phyloP scores from a whole-genome alignment of 92 coral and sea anemone species.

The Zoanthus solanderi region DNA sequence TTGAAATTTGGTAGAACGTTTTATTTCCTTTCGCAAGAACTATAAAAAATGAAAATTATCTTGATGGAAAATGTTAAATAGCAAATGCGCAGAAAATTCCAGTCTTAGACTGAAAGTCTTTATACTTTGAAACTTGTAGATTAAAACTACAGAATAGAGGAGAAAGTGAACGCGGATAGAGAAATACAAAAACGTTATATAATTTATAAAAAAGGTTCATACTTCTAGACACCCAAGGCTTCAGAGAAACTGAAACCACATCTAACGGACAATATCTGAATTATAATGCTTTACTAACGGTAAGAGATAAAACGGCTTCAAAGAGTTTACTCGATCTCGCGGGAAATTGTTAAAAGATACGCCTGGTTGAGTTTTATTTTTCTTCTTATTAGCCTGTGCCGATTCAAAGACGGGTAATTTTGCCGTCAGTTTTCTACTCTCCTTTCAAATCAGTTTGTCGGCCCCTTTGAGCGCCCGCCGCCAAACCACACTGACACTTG shows the following conservation, averaged over 20 bases:
- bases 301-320: not conserved
- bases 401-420: slow-evolving; percentile 35
- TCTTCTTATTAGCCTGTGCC: slow-evolving; percentile 15
- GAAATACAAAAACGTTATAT: no score
- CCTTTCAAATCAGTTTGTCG: slow-evolving; percentile 36
- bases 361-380: slow-evolving; percentile 35
- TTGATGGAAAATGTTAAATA: no score
- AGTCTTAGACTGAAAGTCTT: no score
- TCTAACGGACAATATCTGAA: not conserved
- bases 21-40: no score
- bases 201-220: not conserved
- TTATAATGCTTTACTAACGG: not conserved
- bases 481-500: slow-evolving; percentile 36
- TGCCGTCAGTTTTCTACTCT: slow-evolving; percentile 35
- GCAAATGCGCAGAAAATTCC: no score
- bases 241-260: not conserved
- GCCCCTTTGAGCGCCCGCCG: slow-evolving; percentile 40
- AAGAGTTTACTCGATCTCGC: not conserved
- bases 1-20: no score
- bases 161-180: no score
- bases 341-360: slow-evolving; percentile 6
- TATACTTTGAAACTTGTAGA: no score
- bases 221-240: not conserved
- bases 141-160: no score
- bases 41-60: no score